phyloP scores from a whole-genome alignment of 2,888 invertebrate genomes.

The Apamea crenata region DNA sequence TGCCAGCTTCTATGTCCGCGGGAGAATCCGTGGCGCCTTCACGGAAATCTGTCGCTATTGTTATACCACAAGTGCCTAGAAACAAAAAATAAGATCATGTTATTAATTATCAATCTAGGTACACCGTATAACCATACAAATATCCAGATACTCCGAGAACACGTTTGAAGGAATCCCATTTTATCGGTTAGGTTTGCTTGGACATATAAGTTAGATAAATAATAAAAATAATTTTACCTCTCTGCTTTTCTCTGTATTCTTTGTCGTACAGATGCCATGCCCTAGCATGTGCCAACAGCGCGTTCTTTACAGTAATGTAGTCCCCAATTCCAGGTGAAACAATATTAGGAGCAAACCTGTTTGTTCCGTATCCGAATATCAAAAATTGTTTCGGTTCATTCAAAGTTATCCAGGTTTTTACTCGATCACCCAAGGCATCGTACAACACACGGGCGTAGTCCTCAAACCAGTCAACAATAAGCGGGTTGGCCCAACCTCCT shows the following conservation, averaged over 20 bases:
- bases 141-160: neutral
- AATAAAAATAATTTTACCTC: constrained; percentile 70
- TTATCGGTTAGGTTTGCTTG: neutral
- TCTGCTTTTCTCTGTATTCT: constrained; percentile 77
- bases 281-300: constrained; percentile 90
- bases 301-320: constrained; percentile 87
- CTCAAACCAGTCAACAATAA: constrained; percentile 86
- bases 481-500: constrained; percentile 90
- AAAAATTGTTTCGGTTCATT: constrained; percentile 90
- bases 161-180: neutral
- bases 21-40: constrained; percentile 74
- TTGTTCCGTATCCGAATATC: constrained; percentile 85
- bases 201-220: neutral
- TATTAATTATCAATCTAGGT: neutral
- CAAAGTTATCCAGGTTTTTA: constrained; percentile 91
- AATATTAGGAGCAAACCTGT: constrained; percentile 80
- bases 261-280: constrained; percentile 86
- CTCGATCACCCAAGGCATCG: constrained; percentile 86
- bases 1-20: constrained; percentile 76
- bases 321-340: constrained; percentile 86
- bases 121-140: neutral
- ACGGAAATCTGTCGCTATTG: constrained; percentile 81
- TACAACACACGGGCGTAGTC: constrained; percentile 87
- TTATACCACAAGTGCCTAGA: constrained; percentile 79
- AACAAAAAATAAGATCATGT: neutral